Evolutionary conservation across 2,113 vertebrate species (phyloP).

Genomic region (Clupea harengus): DNA sequence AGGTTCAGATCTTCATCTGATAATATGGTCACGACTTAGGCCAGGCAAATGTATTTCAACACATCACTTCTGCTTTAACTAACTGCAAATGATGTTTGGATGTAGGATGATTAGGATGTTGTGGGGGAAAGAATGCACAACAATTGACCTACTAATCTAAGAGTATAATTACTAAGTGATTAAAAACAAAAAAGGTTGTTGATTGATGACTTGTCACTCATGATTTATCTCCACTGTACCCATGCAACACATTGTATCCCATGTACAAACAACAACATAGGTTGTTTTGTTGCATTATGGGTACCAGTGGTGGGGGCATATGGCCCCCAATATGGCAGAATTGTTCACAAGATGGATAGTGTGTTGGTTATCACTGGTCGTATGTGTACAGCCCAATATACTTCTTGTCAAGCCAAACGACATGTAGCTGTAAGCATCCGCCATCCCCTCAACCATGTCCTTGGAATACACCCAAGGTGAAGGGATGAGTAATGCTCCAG

Average conservation of each 20-base stretch:
- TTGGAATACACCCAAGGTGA: slow-evolving; percentile 23
- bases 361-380: not conserved
- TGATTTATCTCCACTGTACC: not conserved
- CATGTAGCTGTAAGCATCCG: not conserved
- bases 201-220: not conserved
- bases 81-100: not conserved
- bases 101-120: not conserved
- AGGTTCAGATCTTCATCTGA: not conserved
- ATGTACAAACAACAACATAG: not conserved
- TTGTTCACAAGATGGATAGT: slow-evolving; percentile 8
- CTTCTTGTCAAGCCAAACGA: not conserved
- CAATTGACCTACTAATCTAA: not conserved
- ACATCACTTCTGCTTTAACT: not conserved
- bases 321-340: not conserved
- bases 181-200: not conserved
- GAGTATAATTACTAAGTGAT: not conserved
- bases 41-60: not conserved
- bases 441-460: slow-evolving; percentile 1
- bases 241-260: not conserved
- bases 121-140: not conserved
- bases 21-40: not conserved
- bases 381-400: not conserved
- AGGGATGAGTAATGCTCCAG: slow-evolving; percentile 30
- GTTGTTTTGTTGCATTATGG: not conserved
- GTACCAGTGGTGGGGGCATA: not conserved